Evolutionary conservation across 2,888 invertebrate species (phyloP).

Genomic region (Megastigmus dorsalis): DNA sequence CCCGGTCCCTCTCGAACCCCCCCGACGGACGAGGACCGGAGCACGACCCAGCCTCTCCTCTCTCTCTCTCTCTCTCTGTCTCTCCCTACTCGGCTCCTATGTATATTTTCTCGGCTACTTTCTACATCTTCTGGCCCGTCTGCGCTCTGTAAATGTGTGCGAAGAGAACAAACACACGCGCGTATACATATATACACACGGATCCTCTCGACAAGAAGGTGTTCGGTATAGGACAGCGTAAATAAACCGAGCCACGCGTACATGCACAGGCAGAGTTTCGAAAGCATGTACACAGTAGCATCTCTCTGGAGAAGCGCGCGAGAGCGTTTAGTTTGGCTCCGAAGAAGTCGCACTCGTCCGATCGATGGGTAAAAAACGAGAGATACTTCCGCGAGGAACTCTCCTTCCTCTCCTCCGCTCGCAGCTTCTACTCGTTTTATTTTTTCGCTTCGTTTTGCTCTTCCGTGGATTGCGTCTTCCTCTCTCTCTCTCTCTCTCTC

Average conservation of each 20-base stretch:
- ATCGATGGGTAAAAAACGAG: conserved; percentile 4
- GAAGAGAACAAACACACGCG: too few relatives aligned
- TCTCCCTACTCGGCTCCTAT: too few relatives aligned
- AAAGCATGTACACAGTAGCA: too few relatives aligned
- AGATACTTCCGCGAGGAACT: background rate
- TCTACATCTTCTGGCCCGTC: background rate
- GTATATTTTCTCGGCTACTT: too few relatives aligned
- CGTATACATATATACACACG: too few relatives aligned
- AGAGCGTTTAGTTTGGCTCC: too few relatives aligned
- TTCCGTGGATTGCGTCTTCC: background rate
- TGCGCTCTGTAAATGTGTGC: too few relatives aligned
- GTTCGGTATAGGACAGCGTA: conserved; percentile 46
- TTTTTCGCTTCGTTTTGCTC: background rate
- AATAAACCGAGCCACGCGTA: conserved; percentile 55
- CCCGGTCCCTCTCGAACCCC: too few relatives aligned
- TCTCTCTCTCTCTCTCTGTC: background rate
- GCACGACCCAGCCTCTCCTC: conserved; percentile 9
- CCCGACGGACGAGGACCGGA: conserved; percentile 11
- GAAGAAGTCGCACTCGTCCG: too few relatives aligned
- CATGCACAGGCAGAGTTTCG: too few relatives aligned
- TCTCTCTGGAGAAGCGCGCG: background rate
- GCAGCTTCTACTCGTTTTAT: background rate
- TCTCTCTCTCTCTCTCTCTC: background rate
- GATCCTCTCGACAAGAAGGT: too few relatives aligned
- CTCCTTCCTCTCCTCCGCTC: background rate